Base-by-base conservation (phyloP, 2,888 invertebrate species). In the Hymenopus coronatus region DNA sequence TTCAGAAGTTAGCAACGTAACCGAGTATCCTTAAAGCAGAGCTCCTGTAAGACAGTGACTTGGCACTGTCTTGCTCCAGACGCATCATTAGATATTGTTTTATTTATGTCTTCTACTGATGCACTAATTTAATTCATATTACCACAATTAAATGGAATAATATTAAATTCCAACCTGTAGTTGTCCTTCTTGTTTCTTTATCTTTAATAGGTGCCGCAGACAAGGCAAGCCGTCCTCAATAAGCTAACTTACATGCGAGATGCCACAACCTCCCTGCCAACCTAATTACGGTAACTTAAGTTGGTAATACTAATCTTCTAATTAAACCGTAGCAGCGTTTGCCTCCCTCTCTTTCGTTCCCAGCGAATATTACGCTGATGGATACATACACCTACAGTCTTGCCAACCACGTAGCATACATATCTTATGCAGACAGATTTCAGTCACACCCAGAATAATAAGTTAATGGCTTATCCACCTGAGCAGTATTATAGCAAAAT, bases 241-340 rank as follows among this genome's bases (percentile, higher is more conserved):
- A 40, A 87, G 82, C 33, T 25, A 82, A 87, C 87, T 82, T 87
- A 25, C 27, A 87, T 87, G 87, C 87, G 82, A 87, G 82, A 30
- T 82, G n/a, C n/a, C 40, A 82, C 33, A 82, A 40, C 20, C 25
- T 70, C 4, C 20, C 54, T 70, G 20, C 54, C 54, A 70, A 70
- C 33, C 87, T 87, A 87, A 87, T 87, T 87, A 87, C 82, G 30
- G 20, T 87, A 82, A 82, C 54, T n/a, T 87, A 40, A n/a, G 87
- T 27, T 33, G 82, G 82, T 82, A 87, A 82, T 87, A 87, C 87
- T 87, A 87, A 87, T 87, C 87, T 82, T 25, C 87, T 87, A 82
- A 87, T 87, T 87, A 87, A 70, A 25, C 27, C 70, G 28, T 14
- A 9, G 15, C 86, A 28, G 28, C 28, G 30, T 40, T 81, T 28